A percentile compares a stretch with the other conserved stretches of the same genome.
phyloP scores from a whole-genome alignment of 37 sponge, comb jelly and placozoan genomes.

The Haliclona indistincta region DNA sequence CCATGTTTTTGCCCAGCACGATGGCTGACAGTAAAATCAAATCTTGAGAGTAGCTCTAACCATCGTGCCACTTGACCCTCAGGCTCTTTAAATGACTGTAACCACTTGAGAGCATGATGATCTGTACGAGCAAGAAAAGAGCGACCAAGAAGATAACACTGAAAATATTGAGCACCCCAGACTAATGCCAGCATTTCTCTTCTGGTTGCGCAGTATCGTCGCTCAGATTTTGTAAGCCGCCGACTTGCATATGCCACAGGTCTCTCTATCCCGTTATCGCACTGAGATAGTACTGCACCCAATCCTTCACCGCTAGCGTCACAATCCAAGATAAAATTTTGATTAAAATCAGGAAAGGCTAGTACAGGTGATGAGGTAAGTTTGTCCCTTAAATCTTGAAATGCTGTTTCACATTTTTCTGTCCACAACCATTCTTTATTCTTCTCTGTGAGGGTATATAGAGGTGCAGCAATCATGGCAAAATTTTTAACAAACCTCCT shows the following conservation, averaged over 20 bases:
- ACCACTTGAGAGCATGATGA: slow-evolving; percentile 26
- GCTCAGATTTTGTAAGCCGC: slow-evolving; percentile 12
- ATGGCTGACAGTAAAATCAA: slow-evolving; percentile 15
- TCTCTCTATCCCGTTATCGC: slow-evolving; percentile 8
- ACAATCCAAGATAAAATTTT: neutral
- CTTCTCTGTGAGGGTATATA: slow-evolving; percentile 13
- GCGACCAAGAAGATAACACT: slow-evolving; percentile 15
- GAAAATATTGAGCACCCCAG: slow-evolving; percentile 6
- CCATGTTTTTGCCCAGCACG: slow-evolving; percentile 19
- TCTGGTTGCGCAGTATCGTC: slow-evolving; percentile 13
- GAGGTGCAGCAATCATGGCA: slow-evolving; percentile 3
- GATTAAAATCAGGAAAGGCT: neutral
- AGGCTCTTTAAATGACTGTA: slow-evolving; percentile 13
- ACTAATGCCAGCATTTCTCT: slow-evolving; percentile 14
- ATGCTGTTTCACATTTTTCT: slow-evolving; percentile 16
- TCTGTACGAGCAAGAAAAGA: slow-evolving; percentile 13
- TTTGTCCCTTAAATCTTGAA: neutral
- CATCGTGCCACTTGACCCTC: slow-evolving; percentile 30
- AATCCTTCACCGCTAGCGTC: slow-evolving; percentile 3
- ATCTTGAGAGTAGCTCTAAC: neutral
- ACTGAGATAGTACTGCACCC: slow-evolving; percentile 10
- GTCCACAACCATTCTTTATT: neutral
- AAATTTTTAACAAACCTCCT: neutral
- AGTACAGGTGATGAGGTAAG: neutral
- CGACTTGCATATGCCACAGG: slow-evolving; percentile 31